Percentiles rank a stretch among this genome's conserved stretches.
Conservation (phyloP, 2,888 invertebrate species). For the Camponotus fellah region DNA sequence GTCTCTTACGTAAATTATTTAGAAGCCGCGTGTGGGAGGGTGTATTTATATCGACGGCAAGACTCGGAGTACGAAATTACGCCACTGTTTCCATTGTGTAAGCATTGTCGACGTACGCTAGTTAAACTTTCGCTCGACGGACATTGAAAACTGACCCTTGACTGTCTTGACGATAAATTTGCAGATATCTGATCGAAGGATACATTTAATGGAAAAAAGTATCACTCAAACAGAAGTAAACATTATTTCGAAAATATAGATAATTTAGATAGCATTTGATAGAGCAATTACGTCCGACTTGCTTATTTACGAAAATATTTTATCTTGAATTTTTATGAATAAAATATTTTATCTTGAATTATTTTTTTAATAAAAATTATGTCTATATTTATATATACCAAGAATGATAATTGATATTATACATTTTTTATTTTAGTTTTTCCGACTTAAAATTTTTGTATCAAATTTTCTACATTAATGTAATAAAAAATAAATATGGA, state of each 20-base stretch:
- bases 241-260: neutral
- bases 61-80: slow-evolving; percentile 73
- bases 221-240: neutral
- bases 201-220: slow-evolving; percentile 17
- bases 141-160: slow-evolving; percentile 71
- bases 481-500: neutral
- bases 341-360: neutral
- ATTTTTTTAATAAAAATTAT: neutral
- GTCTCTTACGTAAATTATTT: slow-evolving; percentile 72
- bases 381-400: neutral
- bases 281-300: neutral
- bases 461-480: neutral
- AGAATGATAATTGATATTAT: neutral
- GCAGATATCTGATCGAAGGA: slow-evolving; percentile 28
- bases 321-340: neutral
- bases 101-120: slow-evolving; percentile 68
- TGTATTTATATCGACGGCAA: slow-evolving; percentile 69
- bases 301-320: neutral
- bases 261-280: neutral
- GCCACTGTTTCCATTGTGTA: slow-evolving; percentile 74
- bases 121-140: slow-evolving; percentile 73
- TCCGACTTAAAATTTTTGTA: neutral
- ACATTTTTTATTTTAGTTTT: neutral
- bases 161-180: slow-evolving; percentile 48
- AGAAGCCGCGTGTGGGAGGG: slow-evolving; percentile 72